Evolutionary conservation across 2,888 invertebrate species (phyloP).

Genomic region (Phyto melanocephala): DNA sequence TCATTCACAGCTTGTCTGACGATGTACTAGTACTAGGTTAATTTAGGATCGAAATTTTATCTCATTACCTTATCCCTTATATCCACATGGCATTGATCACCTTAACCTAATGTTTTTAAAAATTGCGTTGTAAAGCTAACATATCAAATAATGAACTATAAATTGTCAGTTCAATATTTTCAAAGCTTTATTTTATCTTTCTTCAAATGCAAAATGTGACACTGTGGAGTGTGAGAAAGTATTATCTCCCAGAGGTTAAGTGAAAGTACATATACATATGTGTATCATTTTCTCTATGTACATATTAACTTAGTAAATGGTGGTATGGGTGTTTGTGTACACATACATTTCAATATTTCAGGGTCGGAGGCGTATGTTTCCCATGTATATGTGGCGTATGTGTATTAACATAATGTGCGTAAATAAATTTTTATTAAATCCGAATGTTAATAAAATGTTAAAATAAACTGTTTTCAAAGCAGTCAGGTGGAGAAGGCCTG

Average conservation of each 20-base stretch:
- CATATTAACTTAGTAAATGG: neutral
- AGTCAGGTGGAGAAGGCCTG: slow-evolving; percentile 6
- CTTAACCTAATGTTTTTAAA: too few relatives aligned
- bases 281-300: slow-evolving; percentile 13
- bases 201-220: too few relatives aligned
- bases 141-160: too few relatives aligned
- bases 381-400: neutral
- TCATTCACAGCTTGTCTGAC: too few relatives aligned
- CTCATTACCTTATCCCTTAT: too few relatives aligned
- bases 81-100: too few relatives aligned
- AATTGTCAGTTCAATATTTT: too few relatives aligned
- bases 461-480: slow-evolving; percentile 24
- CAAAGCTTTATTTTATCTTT: too few relatives aligned
- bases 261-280: neutral
- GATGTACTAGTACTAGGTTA: too few relatives aligned
- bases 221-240: neutral
- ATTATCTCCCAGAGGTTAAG: neutral
- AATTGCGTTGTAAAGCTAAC: too few relatives aligned
- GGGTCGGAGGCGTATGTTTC: neutral
- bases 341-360: too few relatives aligned
- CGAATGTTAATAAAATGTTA: slow-evolving; percentile 53
- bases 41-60: too few relatives aligned
- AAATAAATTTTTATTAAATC: slow-evolving; percentile 62
- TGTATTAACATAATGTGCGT: slow-evolving; percentile 54
- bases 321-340: neutral